Evolutionary conservation across 1,140 invertebrate species (phyloP).

Genomic region (Dreissena rostriformis): DNA sequence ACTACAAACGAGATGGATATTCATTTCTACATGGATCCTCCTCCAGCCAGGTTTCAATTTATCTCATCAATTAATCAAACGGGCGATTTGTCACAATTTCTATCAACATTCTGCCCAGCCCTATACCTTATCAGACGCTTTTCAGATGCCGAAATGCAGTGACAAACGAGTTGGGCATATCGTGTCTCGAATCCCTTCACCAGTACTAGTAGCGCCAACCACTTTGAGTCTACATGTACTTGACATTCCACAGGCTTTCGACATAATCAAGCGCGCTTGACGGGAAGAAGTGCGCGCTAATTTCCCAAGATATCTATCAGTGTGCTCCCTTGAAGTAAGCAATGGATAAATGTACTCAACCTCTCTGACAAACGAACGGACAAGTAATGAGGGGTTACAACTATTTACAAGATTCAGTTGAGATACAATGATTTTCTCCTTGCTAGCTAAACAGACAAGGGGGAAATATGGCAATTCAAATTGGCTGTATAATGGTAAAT

Average conservation of each 20-base stretch:
- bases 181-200: background rate
- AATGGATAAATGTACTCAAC: slow-evolving; percentile 29
- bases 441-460: slow-evolving; percentile 1
- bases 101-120: too few relatives aligned
- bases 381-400: slow-evolving; percentile 43
- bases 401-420: slow-evolving; percentile 24
- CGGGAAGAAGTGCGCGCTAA: slow-evolving; percentile 43
- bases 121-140: too few relatives aligned
- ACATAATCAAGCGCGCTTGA: background rate
- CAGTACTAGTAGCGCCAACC: background rate
- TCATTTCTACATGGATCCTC: too few relatives aligned
- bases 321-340: slow-evolving; percentile 14
- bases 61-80: too few relatives aligned
- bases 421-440: background rate
- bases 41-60: too few relatives aligned
- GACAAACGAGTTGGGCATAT: background rate
- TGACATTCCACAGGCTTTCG: background rate
- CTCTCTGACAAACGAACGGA: slow-evolving; percentile 20
- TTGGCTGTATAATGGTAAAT: background rate
- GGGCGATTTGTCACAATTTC: too few relatives aligned
- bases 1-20: too few relatives aligned
- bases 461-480: background rate
- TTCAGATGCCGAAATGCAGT: too few relatives aligned
- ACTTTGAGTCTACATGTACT: background rate
- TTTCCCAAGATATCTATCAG: slow-evolving; percentile 49